Percentiles rank a stretch among this genome's conserved stretches.
phyloP scores from a whole-genome alignment of 2,888 invertebrate species.

The Orthonevra nobilis region DNA sequence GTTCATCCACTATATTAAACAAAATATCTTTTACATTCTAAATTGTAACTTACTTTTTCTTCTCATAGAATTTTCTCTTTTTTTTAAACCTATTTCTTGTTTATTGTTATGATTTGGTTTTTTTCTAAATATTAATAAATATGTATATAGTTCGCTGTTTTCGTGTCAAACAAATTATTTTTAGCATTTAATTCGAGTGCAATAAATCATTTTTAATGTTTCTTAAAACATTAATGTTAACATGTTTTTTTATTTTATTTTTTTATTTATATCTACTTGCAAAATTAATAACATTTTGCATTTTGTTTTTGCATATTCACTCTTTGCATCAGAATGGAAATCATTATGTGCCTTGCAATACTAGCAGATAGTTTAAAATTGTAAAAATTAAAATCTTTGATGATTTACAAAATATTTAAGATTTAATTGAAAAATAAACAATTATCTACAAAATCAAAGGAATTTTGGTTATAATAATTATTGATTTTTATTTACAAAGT shows the following conservation, averaged over 20 bases:
- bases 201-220: slow-evolving; percentile 11
- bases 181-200: slow-evolving; percentile 17
- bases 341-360: slow-evolving; percentile 27
- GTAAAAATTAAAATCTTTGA: neutral
- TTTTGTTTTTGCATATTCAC: slow-evolving; percentile 22
- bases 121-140: too few relatives aligned
- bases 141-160: slow-evolving; percentile 65
- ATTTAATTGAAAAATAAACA: neutral
- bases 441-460: slow-evolving; percentile 63
- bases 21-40: slow-evolving; percentile 46
- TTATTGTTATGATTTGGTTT: slow-evolving; percentile 24
- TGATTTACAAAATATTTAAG: slow-evolving; percentile 7
- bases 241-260: slow-evolving; percentile 33
- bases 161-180: slow-evolving; percentile 25
- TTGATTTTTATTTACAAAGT: slow-evolving; percentile 22
- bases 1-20: slow-evolving; percentile 37
- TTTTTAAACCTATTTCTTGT: slow-evolving; percentile 27
- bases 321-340: neutral
- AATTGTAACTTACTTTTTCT: slow-evolving; percentile 18
- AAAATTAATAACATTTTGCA: slow-evolving; percentile 24
- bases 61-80: slow-evolving; percentile 7
- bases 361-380: neutral
- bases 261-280: slow-evolving; percentile 25
- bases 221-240: slow-evolving; percentile 50
- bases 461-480: neutral